Conservation (phyloP, 2,113 vertebrate genomes). For the Ophthalmolycus amberensis region DNA sequence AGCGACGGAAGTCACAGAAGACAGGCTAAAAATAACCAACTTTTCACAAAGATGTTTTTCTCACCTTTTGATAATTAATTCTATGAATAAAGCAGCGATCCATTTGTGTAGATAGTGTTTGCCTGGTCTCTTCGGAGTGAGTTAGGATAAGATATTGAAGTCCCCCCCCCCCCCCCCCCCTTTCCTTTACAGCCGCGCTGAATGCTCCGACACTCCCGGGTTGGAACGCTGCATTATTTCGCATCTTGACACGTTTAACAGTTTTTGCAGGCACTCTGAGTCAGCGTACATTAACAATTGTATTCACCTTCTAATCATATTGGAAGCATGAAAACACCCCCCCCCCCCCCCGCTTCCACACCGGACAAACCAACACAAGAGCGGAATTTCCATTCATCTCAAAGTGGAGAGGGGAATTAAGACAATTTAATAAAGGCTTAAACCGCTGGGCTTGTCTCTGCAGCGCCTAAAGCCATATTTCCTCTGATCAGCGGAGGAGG, state of each 20-base stretch:
- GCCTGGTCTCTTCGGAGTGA: neutral
- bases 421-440: conserved; percentile 76
- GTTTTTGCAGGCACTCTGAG: neutral
- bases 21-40: conserved; percentile 41
- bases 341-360: conserved; percentile 4
- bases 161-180: too few relatives aligned
- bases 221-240: conserved; percentile 21
- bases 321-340: conserved; percentile 42
- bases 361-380: conserved; percentile 71
- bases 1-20: conserved; percentile 32
- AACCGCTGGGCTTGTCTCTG: conserved; percentile 69
- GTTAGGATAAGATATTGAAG: conserved; percentile 5
- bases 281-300: conserved; percentile 29
- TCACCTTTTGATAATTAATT: conserved; percentile 38
- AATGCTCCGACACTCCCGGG: neutral
- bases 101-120: neutral
- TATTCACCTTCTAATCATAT: conserved; percentile 51
- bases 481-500: conserved; percentile 78
- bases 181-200: conserved; percentile 3
- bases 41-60: conserved; percentile 23
- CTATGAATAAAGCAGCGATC: conserved; percentile 3
- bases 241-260: conserved; percentile 24
- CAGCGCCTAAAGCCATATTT: conserved; percentile 76
- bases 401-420: conserved; percentile 74
- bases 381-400: conserved; percentile 62